These are phyloP conservation scores for Grantiella picta DNA, from an alignment of 2,113 vertebrate species.

Conservation along the genomic window DNA sequence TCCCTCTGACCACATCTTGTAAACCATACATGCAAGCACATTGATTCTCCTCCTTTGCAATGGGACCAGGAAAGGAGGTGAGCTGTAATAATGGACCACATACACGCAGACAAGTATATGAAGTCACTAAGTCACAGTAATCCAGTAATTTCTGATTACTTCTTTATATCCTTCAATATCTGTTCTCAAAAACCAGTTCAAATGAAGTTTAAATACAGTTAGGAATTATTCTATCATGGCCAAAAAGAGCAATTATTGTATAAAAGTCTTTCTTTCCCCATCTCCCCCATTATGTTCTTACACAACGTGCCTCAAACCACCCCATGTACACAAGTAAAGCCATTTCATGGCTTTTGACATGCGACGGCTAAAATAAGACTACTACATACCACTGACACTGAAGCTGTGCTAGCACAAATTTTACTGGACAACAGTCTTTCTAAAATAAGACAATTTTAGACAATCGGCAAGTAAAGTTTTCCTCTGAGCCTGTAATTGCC, in stretches of 20 bases:
- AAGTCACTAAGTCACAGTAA: not conserved
- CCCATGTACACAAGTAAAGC: not conserved
- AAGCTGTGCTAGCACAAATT: not conserved
- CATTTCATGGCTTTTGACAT: not conserved
- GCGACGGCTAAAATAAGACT: not conserved
- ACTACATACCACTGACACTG: not conserved
- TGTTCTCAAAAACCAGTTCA: not conserved
- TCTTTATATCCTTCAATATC: not conserved
- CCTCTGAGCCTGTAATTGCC: not conserved
- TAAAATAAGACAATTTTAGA: not conserved
- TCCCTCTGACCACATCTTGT: not conserved
- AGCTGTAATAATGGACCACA: not conserved
- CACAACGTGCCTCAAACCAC: accelerated
- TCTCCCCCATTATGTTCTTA: accelerated
- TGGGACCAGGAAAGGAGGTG: not conserved
- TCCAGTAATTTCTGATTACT: not conserved
- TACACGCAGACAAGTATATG: not conserved
- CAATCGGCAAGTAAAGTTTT: not conserved
- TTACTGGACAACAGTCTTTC: not conserved
- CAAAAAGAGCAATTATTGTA: not conserved
- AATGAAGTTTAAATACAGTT: not conserved
- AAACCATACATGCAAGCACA: not conserved
- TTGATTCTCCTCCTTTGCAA: not conserved
- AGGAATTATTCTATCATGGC: not conserved
- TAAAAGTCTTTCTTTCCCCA: not conserved